Base-by-base conservation (phyloP, 35 echinoderm and acorn worm species). In the Acanthaster planci region DNA sequence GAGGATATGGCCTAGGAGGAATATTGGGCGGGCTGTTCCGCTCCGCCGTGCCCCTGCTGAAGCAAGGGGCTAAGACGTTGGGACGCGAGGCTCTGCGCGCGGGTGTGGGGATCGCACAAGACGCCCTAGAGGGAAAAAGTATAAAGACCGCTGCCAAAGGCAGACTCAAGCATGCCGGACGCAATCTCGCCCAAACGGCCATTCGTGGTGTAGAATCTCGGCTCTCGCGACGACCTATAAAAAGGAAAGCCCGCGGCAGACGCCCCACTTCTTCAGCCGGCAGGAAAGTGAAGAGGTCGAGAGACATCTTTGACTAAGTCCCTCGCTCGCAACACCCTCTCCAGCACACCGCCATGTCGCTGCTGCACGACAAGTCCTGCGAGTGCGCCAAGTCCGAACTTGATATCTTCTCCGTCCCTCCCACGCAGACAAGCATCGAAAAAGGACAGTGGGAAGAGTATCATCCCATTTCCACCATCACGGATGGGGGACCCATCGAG, bases 331-430 rank as follows among this genome's bases (percentile, higher is more conserved):
- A 6, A 4, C 4, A 12, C 4, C 42, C 12, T 6, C 12, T 47
- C 42, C 4, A 4, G 4, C 12, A 6, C 42, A n/a, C 42, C 4
- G 21, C 0, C 0, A 60, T 60, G 57, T 21, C 57, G 27, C 27
- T 60, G 57, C 21, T 60, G 21, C 91, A 93, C 55, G 53, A 84
- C 7, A 38, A 88, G 34, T 93, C 91, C 7, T 88, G 64, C 35
- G 80, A 93, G 34, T 84, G 86, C 36, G 56, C 76, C 15, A 88
- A 93, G 40, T 93, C 86, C 7, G 91, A 88, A 32, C 76, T 92
- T 22, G 91, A 93, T 84, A 37, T 93, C 7, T 93, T 93, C 59
- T 21, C 36, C 17, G 8, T 60, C 27, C 84, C 90, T 27, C 77
- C 86, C 1, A 86, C 90, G 12, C 79, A 59, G 27, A 92, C 90